Percentiles rank a stretch among this genome's conserved stretches.
Evolutionary conservation across 2,797 vertebrate genomes (phyloP).

Genomic region (Peromyscus attwateri): DNA sequence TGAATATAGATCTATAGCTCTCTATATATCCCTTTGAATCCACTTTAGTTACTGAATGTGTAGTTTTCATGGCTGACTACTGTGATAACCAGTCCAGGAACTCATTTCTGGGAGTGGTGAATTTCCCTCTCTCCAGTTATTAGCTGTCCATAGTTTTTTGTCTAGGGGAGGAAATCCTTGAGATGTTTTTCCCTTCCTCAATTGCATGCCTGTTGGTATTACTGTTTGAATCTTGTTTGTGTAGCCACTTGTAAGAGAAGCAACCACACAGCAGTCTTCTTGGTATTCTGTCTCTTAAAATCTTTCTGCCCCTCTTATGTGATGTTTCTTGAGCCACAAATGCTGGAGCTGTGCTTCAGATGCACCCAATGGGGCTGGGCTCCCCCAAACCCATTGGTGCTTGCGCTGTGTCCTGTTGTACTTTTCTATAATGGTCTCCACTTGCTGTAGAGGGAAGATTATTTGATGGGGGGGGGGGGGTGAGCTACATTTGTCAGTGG

Average conservation of each 20-base stretch:
- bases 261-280: neutral
- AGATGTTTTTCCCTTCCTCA: neutral
- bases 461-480: too few relatives aligned
- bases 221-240: neutral
- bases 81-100: neutral
- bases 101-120: neutral
- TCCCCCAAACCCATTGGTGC: neutral
- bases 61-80: neutral
- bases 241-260: neutral
- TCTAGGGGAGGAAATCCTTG: neutral
- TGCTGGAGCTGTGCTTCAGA: neutral
- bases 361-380: neutral
- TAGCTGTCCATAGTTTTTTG: neutral
- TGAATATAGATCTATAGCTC: neutral
- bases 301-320: neutral
- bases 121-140: neutral
- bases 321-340: neutral
- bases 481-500: neutral
- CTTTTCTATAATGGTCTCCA: neutral
- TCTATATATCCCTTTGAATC: too few relatives aligned
- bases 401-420: neutral
- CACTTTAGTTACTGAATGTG: neutral
- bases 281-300: neutral
- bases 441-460: neutral
- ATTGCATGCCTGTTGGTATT: neutral